A percentile compares a stretch with the other conserved stretches of the same genome.
Conservation (phyloP, 92 coral and sea anemone genomes). For the Umimayanthus chanpuru region DNA sequence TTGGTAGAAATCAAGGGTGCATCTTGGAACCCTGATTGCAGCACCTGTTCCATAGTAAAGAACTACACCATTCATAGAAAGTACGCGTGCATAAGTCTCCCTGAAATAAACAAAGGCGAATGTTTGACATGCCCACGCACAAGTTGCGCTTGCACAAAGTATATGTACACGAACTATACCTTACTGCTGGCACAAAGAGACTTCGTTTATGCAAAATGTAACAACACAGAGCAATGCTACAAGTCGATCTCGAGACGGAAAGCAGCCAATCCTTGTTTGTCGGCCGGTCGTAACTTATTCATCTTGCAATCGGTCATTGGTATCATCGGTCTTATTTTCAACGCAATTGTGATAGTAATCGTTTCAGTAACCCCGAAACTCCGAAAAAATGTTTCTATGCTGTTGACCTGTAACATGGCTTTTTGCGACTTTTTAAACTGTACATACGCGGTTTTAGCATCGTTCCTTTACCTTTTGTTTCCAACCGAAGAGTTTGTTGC, state of each 20-base stretch:
- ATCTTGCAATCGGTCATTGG: constrained; percentile 17
- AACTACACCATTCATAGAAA: background rate
- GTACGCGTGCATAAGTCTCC: background rate
- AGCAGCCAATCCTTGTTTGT: background rate
- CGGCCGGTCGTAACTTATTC: constrained; percentile 1
- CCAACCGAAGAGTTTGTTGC: background rate
- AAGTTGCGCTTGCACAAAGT: constrained; percentile 11
- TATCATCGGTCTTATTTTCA: constrained; percentile 12
- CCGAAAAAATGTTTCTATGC: constrained; percentile 27
- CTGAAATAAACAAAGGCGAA: background rate
- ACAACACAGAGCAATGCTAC: constrained; percentile 23
- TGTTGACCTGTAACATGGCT: constrained; percentile 37
- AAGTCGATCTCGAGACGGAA: constrained; percentile 15
- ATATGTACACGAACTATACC: constrained; percentile 12
- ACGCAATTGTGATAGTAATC: background rate
- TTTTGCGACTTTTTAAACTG: constrained; percentile 30
- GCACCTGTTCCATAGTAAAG: background rate
- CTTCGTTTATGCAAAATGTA: constrained; percentile 37
- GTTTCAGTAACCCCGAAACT: constrained; percentile 17
- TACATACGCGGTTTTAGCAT: background rate
- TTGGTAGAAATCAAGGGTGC: constrained; percentile 31
- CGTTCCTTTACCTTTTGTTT: background rate
- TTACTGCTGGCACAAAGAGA: constrained; percentile 13
- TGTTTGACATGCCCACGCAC: background rate
- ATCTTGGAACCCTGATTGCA: constrained; percentile 35